These are phyloP conservation scores for Campylomormyrus numenius DNA, from an alignment of 2,113 vertebrate genomes.

Conservation along the genomic window DNA sequence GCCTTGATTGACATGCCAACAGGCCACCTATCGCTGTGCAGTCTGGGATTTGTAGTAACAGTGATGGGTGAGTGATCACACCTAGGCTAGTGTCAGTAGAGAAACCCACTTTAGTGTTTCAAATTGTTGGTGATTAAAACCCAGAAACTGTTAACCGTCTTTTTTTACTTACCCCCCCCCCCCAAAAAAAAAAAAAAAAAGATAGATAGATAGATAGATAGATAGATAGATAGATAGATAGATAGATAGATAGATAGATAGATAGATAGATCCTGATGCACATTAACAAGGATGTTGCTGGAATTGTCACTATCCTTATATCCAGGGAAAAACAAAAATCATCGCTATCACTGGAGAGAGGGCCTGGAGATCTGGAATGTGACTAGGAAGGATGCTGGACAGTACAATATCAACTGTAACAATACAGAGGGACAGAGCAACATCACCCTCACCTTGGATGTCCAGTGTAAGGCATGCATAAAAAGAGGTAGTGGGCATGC, in stretches of 20 bases:
- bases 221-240: too few species aligned
- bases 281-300: neutral
- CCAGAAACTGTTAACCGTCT: neutral
- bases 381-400: conserved; percentile 52
- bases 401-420: conserved; percentile 53
- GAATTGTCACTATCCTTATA: conserved; percentile 13
- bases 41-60: neutral
- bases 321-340: conserved; percentile 39
- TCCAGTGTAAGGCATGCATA: conserved; percentile 55
- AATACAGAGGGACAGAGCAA: conserved; percentile 54
- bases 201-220: too few species aligned
- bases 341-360: conserved; percentile 43
- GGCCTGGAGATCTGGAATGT: conserved; percentile 61
- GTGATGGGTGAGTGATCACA: too few species aligned
- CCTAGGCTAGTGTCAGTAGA: too few species aligned
- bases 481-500: neutral
- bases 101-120: too few species aligned
- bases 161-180: neutral
- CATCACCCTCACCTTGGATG: conserved; percentile 50
- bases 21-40: neutral
- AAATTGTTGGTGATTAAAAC: neutral
- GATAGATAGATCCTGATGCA: neutral
- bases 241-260: too few species aligned
- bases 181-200: neutral
- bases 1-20: neutral